phyloP scores from a whole-genome alignment of 2,888 invertebrate genomes.

The Andrena marginata region DNA sequence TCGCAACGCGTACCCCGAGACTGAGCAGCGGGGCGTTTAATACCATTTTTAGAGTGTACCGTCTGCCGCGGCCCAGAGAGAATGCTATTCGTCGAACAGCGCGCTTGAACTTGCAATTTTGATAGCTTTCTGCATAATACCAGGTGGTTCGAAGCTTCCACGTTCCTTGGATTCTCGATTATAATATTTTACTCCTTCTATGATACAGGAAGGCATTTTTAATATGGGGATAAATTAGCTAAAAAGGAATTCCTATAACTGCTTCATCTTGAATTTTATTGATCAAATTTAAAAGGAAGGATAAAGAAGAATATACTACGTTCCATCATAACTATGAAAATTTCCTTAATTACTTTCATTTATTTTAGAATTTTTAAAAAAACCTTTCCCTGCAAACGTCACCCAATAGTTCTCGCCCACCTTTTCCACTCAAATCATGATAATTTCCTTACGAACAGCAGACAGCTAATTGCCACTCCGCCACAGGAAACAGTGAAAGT shows the following conservation, averaged over 20 bases:
- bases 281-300: no score
- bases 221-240: not conserved
- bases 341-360: no score
- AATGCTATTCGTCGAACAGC: not conserved
- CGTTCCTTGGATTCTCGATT: not conserved
- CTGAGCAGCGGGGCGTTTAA: conserved; percentile 31
- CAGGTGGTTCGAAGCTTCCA: not conserved
- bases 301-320: no score
- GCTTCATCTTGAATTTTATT: no score
- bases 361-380: no score
- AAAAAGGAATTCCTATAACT: not conserved
- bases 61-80: conserved; percentile 18
- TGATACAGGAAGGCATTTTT: not conserved
- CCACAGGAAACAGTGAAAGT: not conserved
- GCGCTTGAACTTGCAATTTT: not conserved
- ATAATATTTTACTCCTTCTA: not conserved
- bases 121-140: conserved; percentile 10
- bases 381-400: no score
- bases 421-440: no score
- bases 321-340: no score
- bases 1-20: conserved; percentile 46
- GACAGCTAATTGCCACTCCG: not conserved
- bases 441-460: not conserved
- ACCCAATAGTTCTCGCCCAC: no score
- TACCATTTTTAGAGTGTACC: conserved; percentile 51